Evolutionary conservation across 2,797 vertebrate genomes (phyloP).

Genomic region (Megalops cyprinoides): DNA sequence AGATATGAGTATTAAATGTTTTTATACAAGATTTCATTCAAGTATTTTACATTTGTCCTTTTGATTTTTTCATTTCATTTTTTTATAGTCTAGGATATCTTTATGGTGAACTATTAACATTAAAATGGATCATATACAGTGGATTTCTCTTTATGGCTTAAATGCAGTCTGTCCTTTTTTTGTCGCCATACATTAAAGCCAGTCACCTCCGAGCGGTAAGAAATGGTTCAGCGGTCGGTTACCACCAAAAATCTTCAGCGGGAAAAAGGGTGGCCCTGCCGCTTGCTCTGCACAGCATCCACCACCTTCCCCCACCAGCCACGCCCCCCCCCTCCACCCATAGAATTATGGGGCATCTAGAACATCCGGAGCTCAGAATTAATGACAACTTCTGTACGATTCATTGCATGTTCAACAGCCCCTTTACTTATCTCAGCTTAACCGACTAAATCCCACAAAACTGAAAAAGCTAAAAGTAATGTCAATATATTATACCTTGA

Average conservation of each 20-base stretch:
- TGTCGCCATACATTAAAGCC: background rate
- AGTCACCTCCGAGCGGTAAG: too few relatives aligned
- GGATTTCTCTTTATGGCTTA: slow-evolving; percentile 30
- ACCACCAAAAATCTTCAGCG: too few relatives aligned
- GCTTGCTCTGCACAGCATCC: too few relatives aligned
- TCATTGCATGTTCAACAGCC: slow-evolving; percentile 29
- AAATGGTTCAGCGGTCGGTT: too few relatives aligned
- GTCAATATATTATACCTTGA: background rate
- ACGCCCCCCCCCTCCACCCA: slow-evolving; percentile 33
- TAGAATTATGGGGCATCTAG: slow-evolving; percentile 41
- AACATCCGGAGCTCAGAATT: slow-evolving; percentile 29
- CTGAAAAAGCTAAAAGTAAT: too few relatives aligned
- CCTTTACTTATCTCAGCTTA: slow-evolving; percentile 52
- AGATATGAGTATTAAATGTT: slow-evolving; percentile 87
- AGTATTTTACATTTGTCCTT: slow-evolving; percentile 82
- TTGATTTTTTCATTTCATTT: background rate
- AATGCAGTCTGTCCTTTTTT: slow-evolving; percentile 3
- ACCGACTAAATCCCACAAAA: too few relatives aligned
- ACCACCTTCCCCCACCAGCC: background rate
- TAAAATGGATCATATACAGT: slow-evolving; percentile 71
- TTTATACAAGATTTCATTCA: slow-evolving; percentile 87
- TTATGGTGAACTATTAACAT: slow-evolving; percentile 74
- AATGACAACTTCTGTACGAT: slow-evolving; percentile 46
- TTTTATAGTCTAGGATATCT: slow-evolving; percentile 67
- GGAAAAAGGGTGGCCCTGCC: too few relatives aligned